Conservation (phyloP, 2,888 invertebrate species). For the Zhengitettix transpicula region DNA sequence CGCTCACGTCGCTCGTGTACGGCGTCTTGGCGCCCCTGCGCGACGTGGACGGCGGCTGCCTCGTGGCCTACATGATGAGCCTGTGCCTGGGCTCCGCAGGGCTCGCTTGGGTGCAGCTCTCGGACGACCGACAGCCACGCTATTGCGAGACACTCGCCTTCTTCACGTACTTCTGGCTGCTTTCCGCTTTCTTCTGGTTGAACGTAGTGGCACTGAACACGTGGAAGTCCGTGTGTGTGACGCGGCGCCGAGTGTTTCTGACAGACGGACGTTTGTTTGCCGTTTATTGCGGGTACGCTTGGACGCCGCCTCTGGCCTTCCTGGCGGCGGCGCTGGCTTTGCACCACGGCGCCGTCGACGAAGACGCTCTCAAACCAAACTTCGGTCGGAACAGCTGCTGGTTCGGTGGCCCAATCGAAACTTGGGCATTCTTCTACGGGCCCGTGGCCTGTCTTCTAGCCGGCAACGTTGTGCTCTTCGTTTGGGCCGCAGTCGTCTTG, state of each 20-base stretch:
- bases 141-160: conserved; percentile 24
- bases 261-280: conserved; percentile 33
- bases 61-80: conserved; percentile 41
- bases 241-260: background rate
- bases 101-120: conserved; percentile 22
- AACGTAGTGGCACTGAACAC: conserved; percentile 50
- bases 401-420: conserved; percentile 39
- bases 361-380: conserved; percentile 36
- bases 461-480: conserved; percentile 38
- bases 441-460: conserved; percentile 41
- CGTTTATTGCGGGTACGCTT: conserved; percentile 39
- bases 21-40: conserved; percentile 40
- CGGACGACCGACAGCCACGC: too few relatives aligned
- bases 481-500: conserved; percentile 37
- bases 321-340: conserved; percentile 33
- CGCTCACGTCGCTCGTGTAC: conserved; percentile 42
- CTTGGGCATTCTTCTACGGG: conserved; percentile 49
- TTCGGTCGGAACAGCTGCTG: conserved; percentile 43
- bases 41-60: conserved; percentile 45
- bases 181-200: conserved; percentile 56
- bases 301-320: conserved; percentile 37
- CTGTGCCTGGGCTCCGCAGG: conserved; percentile 40
- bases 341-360: conserved; percentile 33
- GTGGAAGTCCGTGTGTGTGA: conserved; percentile 22
- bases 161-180: conserved; percentile 40